Evolutionary conservation across 2,888 invertebrate genomes (phyloP), one percentile per base, ranked within the genome.

Genomic region (Tipula helvola): DNA sequence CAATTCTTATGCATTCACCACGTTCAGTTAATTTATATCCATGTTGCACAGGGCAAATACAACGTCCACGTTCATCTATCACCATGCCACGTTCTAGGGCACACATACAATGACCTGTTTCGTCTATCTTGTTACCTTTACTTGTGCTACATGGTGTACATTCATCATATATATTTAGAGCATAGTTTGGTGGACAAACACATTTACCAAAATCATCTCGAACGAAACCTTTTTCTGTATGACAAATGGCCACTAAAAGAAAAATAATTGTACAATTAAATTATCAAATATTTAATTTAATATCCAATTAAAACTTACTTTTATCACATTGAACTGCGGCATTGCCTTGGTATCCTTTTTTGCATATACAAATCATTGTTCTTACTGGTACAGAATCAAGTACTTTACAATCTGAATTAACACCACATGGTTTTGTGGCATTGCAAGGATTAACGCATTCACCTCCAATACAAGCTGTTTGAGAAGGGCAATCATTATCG

Each of bases 301-400:
- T 85, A 16, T 36, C n/a, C n/a, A 42, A 85, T 41, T 85, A 18
- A 36, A 87, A 93, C 94, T 94, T 93, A 95, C 97, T 93, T 93
- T 94, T 95, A 89, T 96, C 95, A 90, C 97, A 98, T 90, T 95
- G 95, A 10, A 95, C 93, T 8, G 96, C 95, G 28, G 97, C 97
- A 90, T 97, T 96, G 90, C 97, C 98, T 91, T 95, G 95, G 90
- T 95, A 97, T 87, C 97, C 97, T 47, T 96, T 95, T 84, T 95
- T 90, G 90, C 98, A 98, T 91, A 96, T 96, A 90, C 97, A 98
- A 88, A 96, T 94, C 96, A 97, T 96, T 8, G 97, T 97, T 90
- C 96, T 93, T 0, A 97, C 95, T 10, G 97, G 97, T 86, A 94
- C 92, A 0, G 97, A 97, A 90, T 97, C 96, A 44, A 96, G 92